Percentiles rank a stretch among this genome's conserved stretches.
phyloP scores from a whole-genome alignment of 2,797 vertebrate genomes.

The Amniataba percoides region DNA sequence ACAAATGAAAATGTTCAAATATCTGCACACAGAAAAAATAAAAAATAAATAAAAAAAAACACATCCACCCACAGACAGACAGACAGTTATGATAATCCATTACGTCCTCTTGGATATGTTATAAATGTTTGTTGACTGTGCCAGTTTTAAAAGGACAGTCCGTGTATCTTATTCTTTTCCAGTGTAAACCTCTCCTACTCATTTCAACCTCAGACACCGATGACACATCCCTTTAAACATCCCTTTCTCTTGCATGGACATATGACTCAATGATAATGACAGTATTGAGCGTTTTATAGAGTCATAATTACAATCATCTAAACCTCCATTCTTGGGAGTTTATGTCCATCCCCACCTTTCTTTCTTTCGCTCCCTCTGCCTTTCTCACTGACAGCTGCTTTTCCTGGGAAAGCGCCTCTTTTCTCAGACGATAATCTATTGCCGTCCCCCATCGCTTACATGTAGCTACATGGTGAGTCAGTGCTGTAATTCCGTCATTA shows the following conservation, averaged over 20 bases:
- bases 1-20: conserved; percentile 42
- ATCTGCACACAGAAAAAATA: conserved; percentile 19
- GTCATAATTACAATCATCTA: conserved; percentile 84
- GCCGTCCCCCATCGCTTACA: conserved; percentile 81
- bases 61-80: conserved; percentile 25
- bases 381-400: conserved; percentile 82
- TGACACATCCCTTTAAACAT: conserved; percentile 82
- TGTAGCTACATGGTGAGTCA: conserved; percentile 89
- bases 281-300: conserved; percentile 83
- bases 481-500: conserved; percentile 89
- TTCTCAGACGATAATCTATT: conserved; percentile 85
- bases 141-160: conserved; percentile 69
- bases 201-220: conserved; percentile 76
- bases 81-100: conserved; percentile 62
- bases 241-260: conserved; percentile 76
- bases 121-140: conserved; percentile 72
- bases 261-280: conserved; percentile 86
- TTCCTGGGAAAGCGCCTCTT: conserved; percentile 85
- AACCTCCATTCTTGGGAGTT: conserved; percentile 79
- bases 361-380: conserved; percentile 46
- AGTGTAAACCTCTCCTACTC: conserved; percentile 70
- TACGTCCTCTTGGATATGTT: conserved; percentile 63
- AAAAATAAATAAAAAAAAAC: too few species aligned
- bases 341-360: conserved; percentile 77
- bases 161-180: conserved; percentile 67